Percentiles rank a stretch among this genome's conserved stretches.
phyloP scores from a whole-genome alignment of 1,140 invertebrate genomes.

The Archivesica marissinica region DNA sequence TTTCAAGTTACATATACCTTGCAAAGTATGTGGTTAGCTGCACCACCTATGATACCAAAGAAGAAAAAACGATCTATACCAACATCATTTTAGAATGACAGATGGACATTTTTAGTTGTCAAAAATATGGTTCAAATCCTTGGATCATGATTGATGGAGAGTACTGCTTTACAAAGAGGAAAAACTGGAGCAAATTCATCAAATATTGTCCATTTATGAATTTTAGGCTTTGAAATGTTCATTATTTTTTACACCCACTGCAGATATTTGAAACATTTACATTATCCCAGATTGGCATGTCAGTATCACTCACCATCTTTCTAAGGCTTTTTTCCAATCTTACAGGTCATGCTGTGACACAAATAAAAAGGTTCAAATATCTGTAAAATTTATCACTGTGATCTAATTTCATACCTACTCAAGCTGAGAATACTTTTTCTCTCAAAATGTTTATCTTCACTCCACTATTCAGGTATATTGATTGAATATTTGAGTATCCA shows the following conservation, averaged over 20 bases:
- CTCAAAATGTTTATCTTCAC: background rate
- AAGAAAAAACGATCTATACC: background rate
- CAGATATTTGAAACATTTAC: background rate
- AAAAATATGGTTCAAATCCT: background rate
- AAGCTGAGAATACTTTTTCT: background rate
- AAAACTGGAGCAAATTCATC: background rate
- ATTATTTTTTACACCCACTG: constrained; percentile 27
- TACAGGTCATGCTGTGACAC: background rate
- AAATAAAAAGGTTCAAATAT: constrained; percentile 43
- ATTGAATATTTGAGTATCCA: background rate
- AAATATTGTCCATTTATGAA: background rate
- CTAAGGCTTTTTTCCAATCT: background rate
- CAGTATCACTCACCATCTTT: constrained; percentile 2
- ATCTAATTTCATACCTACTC: constrained; percentile 28
- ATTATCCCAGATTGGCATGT: background rate
- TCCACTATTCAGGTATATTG: background rate
- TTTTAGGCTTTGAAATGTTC: background rate
- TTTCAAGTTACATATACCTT: background rate
- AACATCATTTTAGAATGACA: background rate
- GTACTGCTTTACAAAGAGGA: background rate
- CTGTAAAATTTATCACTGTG: constrained; percentile 13
- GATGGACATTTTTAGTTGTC: background rate
- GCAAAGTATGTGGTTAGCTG: too few relatives aligned
- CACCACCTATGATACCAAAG: too few relatives aligned
- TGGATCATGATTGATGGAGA: too few relatives aligned